Conservation (phyloP, 2,113 vertebrate genomes). For the Oryzias javanicus region DNA sequence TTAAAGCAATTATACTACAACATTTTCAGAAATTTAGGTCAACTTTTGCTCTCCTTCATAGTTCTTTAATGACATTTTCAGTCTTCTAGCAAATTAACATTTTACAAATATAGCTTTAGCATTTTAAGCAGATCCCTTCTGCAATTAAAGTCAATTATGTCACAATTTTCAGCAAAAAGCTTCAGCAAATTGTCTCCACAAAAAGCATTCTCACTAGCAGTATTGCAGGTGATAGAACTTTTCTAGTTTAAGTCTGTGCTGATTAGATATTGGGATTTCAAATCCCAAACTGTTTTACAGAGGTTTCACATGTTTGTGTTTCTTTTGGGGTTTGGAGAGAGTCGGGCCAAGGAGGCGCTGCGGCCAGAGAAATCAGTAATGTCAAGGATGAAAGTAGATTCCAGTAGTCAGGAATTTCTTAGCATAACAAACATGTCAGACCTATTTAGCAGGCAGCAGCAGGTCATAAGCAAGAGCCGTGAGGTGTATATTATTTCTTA, state of each 20-base stretch:
- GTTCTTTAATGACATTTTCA: too few relatives aligned
- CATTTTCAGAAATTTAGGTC: too few relatives aligned
- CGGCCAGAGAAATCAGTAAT: slow-evolving; percentile 57
- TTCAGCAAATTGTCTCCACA: too few relatives aligned
- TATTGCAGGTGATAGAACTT: too few relatives aligned
- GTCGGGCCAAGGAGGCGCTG: slow-evolving; percentile 27
- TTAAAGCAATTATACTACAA: too few relatives aligned
- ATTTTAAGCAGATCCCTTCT: too few relatives aligned
- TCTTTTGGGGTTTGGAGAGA: slow-evolving; percentile 32
- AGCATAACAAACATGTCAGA: slow-evolving; percentile 79
- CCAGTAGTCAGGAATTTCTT: slow-evolving; percentile 77
- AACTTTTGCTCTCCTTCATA: too few relatives aligned
- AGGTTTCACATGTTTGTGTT: slow-evolving; percentile 33
- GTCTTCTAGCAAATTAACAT: too few relatives aligned
- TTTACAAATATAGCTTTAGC: too few relatives aligned
- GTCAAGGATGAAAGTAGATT: slow-evolving; percentile 70
- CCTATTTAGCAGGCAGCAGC: slow-evolving; percentile 59
- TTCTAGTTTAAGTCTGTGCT: background rate
- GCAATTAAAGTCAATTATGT: too few relatives aligned
- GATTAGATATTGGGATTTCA: background rate
- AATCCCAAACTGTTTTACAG: slow-evolving; percentile 28
- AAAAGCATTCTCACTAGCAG: too few relatives aligned
- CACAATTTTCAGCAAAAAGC: too few relatives aligned
- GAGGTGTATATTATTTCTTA: slow-evolving; percentile 76
- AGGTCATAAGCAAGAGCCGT: slow-evolving; percentile 38